A percentile compares a stretch with the other conserved stretches of the same genome.
phyloP scores from a whole-genome alignment of 2,113 vertebrate genomes.

The Spea bombifrons region DNA sequence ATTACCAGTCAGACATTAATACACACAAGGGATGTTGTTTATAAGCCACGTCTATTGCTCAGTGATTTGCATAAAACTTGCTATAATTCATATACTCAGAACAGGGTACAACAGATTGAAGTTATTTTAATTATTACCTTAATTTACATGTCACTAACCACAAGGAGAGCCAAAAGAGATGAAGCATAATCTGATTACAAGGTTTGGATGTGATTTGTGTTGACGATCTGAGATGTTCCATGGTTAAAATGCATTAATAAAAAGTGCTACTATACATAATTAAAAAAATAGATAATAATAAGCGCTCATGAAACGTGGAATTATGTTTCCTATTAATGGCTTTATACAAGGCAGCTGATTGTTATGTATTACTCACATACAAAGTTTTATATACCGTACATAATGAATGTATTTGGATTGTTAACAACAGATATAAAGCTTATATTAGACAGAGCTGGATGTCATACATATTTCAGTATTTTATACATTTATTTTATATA shows the following conservation, averaged over 20 bases:
- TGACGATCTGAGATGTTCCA: neutral
- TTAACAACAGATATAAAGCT: no score
- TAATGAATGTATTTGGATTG: no score
- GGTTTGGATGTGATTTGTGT: neutral
- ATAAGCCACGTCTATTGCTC: conserved; percentile 56
- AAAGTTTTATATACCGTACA: neutral
- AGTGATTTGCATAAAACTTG: conserved; percentile 51
- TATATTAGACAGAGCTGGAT: no score
- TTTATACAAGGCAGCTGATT: neutral
- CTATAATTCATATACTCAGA: conserved; percentile 48
- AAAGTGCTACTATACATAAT: neutral
- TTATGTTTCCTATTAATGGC: neutral
- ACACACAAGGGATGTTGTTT: conserved; percentile 63
- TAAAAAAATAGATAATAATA: conserved; percentile 1
- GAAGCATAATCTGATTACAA: neutral
- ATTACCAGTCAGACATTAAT: conserved; percentile 73
- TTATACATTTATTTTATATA: no score
- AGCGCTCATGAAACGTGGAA: neutral
- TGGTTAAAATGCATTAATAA: neutral
- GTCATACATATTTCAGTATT: no score
- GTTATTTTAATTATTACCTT: conserved; percentile 41
- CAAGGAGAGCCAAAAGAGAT: neutral
- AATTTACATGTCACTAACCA: conserved; percentile 21
- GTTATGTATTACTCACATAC: neutral
- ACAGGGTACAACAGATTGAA: conserved; percentile 55